These are phyloP conservation scores for Callosobruchus maculatus DNA, from an alignment of 2,888 invertebrate species.

Conservation along the genomic window DNA sequence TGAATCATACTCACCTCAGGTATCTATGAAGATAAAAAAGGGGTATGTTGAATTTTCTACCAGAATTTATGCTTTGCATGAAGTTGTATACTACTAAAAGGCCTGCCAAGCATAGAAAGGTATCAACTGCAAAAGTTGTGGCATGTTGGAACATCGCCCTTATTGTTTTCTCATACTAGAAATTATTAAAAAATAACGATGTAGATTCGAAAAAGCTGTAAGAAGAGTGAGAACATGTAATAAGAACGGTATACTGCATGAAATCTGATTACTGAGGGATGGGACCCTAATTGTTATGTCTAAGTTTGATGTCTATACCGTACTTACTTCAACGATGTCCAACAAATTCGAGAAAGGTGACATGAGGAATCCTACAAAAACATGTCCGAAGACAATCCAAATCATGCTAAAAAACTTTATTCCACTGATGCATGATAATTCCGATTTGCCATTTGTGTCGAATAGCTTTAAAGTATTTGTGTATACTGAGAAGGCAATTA, in stretches of 20 bases:
- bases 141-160: slow-evolving; percentile 19
- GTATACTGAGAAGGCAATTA: slow-evolving; percentile 21
- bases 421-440: slow-evolving; percentile 24
- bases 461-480: slow-evolving; percentile 24
- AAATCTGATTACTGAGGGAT: too few species aligned
- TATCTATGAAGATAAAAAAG: slow-evolving; percentile 11
- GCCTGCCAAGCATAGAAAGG: slow-evolving; percentile 22
- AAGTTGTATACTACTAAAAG: slow-evolving; percentile 20
- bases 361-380: slow-evolving; percentile 7
- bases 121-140: slow-evolving; percentile 23
- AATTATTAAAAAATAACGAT: too few species aligned
- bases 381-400: slow-evolving; percentile 51
- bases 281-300: too few species aligned
- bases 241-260: too few species aligned
- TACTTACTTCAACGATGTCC: slow-evolving; percentile 9
- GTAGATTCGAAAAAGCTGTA: too few species aligned
- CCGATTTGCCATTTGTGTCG: slow-evolving; percentile 13
- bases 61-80: slow-evolving; percentile 16
- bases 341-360: slow-evolving; percentile 12
- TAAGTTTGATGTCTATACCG: neutral
- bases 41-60: neutral
- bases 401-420: slow-evolving; percentile 30
- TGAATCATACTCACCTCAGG: slow-evolving; percentile 6
- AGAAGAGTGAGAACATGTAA: too few species aligned
- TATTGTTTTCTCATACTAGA: slow-evolving; percentile 1